phyloP scores from a whole-genome alignment of 2,797 vertebrate genomes.

The Nyctalus aviator region DNA sequence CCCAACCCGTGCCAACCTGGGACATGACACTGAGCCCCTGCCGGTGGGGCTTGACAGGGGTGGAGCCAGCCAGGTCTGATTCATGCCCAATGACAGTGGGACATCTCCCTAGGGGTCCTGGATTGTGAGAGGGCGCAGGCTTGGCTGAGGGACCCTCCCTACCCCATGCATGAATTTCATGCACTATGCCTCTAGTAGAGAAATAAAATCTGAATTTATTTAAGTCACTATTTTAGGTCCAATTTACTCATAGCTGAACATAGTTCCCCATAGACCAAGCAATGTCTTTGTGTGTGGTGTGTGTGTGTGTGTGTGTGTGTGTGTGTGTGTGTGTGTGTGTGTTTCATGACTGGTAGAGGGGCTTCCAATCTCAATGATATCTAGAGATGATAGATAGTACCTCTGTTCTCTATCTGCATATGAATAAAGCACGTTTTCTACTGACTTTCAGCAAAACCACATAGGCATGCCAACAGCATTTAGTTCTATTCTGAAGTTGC shows the following conservation, averaged over 20 bases:
- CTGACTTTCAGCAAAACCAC: background rate
- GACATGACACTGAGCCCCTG: too few relatives aligned
- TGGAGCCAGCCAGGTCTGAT: too few relatives aligned
- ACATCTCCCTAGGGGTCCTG: too few relatives aligned
- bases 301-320: background rate
- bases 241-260: background rate
- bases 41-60: too few relatives aligned
- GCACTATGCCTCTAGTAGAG: too few relatives aligned
- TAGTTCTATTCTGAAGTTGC: background rate
- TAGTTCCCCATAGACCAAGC: background rate
- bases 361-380: background rate
- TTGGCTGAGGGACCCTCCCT: too few relatives aligned
- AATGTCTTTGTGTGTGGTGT: background rate
- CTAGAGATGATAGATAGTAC: background rate
- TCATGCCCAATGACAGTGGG: too few relatives aligned
- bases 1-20: fast-evolving
- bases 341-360: background rate
- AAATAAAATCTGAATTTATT: background rate
- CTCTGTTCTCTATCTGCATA: background rate
- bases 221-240: background rate
- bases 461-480: background rate
- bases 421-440: background rate
- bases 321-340: background rate
- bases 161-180: too few relatives aligned
- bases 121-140: too few relatives aligned